Evolutionary conservation across 2,113 vertebrate species (phyloP), one percentile per base, ranked within the genome.

Genomic region (Bostrychus sinensis): DNA sequence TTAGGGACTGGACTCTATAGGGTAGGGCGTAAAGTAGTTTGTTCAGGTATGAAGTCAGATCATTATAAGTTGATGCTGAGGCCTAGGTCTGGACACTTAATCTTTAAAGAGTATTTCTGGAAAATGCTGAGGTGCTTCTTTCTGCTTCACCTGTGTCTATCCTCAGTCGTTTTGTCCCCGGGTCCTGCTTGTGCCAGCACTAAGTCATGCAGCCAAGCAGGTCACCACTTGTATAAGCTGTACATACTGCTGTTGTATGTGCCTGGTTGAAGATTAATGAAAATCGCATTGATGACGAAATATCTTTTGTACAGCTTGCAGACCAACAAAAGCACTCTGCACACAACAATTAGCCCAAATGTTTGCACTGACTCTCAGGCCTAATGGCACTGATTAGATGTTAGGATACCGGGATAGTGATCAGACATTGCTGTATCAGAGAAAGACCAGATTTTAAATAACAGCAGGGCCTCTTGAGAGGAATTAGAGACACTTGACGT

Each of bases 391-490:
- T 56, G 61, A 84, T 81, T 43, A 57, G 39, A 59, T 37, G 38
- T 65, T 26, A 5, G 61, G 58, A 65, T 17, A 36, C 22, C 8
- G 51, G 66, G 64, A 67, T 11, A 20, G 66, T 63, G 77, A 80
- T 85, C 70, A 75, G 70, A 78, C 64, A 23, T 57, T 20, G 41
- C 42, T 36, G 56, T 60, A 60, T 58, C 61, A 66, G 60, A 38
- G 59, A 72, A 62, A 71, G 77, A 65, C 65, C 70, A 73, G 54
- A 59, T 69, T 81, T 63, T 39, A 42, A 74, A 60, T 66, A 62
- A 57, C 66, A 51, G 42, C 55, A 56, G 16, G 53, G 41, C 38
- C 61, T 70, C 70, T 57, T 22, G 62, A 61, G 80, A 80, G 65
- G 53, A 62, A 63, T 73, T 66, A 66, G 23, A 46, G 66, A 41